These are phyloP conservation scores for Wasmannia auropunctata DNA, from an alignment of 1,140 invertebrate genomes.

Conservation along the genomic window DNA sequence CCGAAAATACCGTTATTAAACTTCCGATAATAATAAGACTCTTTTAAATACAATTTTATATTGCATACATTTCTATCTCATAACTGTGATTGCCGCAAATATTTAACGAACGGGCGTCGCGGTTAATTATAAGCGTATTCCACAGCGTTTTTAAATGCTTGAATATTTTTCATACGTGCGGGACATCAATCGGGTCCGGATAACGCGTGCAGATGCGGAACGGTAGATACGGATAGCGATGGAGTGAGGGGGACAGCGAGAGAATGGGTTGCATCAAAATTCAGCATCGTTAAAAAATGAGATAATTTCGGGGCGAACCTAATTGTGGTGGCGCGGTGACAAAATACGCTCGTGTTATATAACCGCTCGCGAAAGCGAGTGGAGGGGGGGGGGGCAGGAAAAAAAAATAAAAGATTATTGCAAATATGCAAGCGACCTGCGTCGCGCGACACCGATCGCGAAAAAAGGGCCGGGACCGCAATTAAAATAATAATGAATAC, in stretches of 20 bases:
- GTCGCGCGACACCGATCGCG: slow-evolving; percentile 56
- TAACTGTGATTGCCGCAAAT: slow-evolving; percentile 45
- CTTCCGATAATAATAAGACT: slow-evolving; percentile 32
- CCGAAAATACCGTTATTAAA: slow-evolving; percentile 29
- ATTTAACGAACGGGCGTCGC: slow-evolving; percentile 47
- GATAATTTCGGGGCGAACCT: slow-evolving; percentile 67
- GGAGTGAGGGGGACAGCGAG: slow-evolving; percentile 14
- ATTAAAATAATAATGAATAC: slow-evolving; percentile 83
- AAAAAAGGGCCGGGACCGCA: slow-evolving; percentile 66
- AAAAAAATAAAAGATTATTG: slow-evolving; percentile 52
- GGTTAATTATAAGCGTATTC: slow-evolving; percentile 57
- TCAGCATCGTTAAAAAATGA: slow-evolving; percentile 64
- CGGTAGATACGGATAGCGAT: slow-evolving; percentile 26
- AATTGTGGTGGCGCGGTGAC: slow-evolving; percentile 56
- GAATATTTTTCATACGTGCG: slow-evolving; percentile 64
- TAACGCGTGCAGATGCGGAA: slow-evolving; percentile 50
- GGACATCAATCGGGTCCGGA: slow-evolving; percentile 57
- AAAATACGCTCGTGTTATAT: slow-evolving; percentile 52
- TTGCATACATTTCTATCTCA: slow-evolving; percentile 20
- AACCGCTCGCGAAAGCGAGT: background rate
- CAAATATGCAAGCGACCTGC: slow-evolving; percentile 69
- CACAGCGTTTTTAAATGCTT: slow-evolving; percentile 49
- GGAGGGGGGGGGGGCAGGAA: no score
- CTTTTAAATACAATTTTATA: slow-evolving; percentile 38
- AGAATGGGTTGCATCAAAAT: slow-evolving; percentile 63